Evolutionary conservation across 2,888 invertebrate species (phyloP).

Genomic region (Biston stratarius): DNA sequence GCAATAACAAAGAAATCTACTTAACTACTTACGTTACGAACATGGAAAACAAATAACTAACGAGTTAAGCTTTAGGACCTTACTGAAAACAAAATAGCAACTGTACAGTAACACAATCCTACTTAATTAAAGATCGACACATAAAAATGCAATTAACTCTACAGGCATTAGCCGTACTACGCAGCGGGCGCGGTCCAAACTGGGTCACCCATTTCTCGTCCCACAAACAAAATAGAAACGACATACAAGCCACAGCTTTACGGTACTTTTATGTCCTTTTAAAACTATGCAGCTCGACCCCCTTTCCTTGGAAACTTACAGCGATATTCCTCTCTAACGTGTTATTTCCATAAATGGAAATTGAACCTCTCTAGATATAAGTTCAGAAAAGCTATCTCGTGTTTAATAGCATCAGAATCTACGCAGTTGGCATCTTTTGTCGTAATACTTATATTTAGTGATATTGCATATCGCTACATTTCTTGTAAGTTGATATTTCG

Average conservation of each 20-base stretch:
- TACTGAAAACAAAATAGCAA: conserved; percentile 11
- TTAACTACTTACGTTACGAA: background rate
- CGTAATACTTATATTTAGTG: conserved; percentile 6
- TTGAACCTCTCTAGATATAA: conserved; percentile 48
- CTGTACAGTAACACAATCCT: conserved; percentile 39
- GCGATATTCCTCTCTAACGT: conserved; percentile 40
- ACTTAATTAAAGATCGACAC: conserved; percentile 48
- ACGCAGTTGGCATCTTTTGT: conserved; percentile 12
- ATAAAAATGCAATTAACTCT: conserved; percentile 74
- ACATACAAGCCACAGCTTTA: conserved; percentile 60
- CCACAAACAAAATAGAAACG: conserved; percentile 59
- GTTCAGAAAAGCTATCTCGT: conserved; percentile 52
- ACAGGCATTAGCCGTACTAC: conserved; percentile 58
- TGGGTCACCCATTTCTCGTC: conserved; percentile 82
- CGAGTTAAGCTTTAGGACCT: conserved; percentile 4
- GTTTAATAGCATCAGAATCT: conserved; percentile 48
- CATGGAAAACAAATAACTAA: conserved; percentile 1
- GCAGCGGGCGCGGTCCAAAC: conserved; percentile 76
- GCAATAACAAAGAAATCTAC: background rate
- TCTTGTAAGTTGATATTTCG: conserved; percentile 12
- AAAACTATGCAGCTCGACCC: conserved; percentile 64
- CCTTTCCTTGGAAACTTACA: conserved; percentile 59
- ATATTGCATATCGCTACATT: conserved; percentile 18
- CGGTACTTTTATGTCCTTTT: conserved; percentile 65
- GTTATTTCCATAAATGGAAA: conserved; percentile 48